phyloP scores from a whole-genome alignment of 2,113 vertebrate genomes.

The Podarcis cretensis region DNA sequence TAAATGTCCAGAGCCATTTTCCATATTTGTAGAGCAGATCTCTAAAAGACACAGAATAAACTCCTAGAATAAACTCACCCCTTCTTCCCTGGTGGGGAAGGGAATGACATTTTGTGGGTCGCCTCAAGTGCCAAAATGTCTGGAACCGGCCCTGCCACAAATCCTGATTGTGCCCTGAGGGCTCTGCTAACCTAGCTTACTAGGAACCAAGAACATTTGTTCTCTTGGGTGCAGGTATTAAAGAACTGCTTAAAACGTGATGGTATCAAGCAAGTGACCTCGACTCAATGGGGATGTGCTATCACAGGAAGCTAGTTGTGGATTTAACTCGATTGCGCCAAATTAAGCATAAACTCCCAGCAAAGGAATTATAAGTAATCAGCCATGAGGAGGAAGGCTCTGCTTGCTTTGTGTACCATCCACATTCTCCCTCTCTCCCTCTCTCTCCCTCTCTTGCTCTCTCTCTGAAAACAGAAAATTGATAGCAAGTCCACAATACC shows the following conservation, averaged over 20 bases:
- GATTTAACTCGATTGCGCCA: conserved; percentile 49
- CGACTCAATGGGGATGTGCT: conserved; percentile 32
- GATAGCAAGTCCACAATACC: conserved; percentile 51
- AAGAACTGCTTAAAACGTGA: conserved; percentile 26
- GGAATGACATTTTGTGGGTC: too few relatives aligned
- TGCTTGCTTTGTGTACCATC: conserved; percentile 49
- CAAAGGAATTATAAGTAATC: conserved; percentile 61
- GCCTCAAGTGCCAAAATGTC: too few relatives aligned
- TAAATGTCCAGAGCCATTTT: neutral
- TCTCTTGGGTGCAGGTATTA: conserved; percentile 2
- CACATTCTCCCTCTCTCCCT: neutral
- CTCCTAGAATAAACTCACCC: neutral
- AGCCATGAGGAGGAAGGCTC: conserved; percentile 30
- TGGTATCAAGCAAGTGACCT: conserved; percentile 27
- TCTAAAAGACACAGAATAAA: neutral
- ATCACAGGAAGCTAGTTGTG: conserved; percentile 33
- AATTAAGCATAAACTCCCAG: conserved; percentile 33
- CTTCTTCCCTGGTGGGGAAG: too few relatives aligned
- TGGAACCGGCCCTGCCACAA: neutral
- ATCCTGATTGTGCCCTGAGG: neutral
- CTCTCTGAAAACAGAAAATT: conserved; percentile 66
- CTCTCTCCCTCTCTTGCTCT: too few relatives aligned
- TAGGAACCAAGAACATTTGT: conserved; percentile 26
- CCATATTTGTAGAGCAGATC: neutral
- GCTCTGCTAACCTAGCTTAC: neutral